Evolutionary conservation across 2,888 invertebrate species (phyloP), one percentile per base, ranked within the genome.

Genomic region (Papilio protenor): DNA sequence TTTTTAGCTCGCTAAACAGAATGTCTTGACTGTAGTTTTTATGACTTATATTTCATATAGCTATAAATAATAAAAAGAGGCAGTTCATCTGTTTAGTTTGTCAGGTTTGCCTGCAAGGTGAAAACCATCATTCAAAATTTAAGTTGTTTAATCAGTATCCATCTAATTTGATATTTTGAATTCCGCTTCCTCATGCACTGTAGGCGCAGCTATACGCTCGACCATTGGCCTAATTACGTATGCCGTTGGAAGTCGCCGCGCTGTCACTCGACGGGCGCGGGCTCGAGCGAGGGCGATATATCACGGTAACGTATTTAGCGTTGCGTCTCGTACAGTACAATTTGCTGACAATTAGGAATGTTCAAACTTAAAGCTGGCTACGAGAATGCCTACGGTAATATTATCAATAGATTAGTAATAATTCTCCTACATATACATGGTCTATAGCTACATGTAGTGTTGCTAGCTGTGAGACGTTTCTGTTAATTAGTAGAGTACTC

Each of bases 161-260:
- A 2, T 4, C 40, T 40, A 40, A 40, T 0, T 40, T 8, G 1
- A 40, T 40, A 40, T 8, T 40, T 40, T 40, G 40, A 40, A 8
- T n/a, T 14, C 59, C 74, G 73, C 77, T 74, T 45, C 14, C 8
- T 33, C n/a, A 27, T 5, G 5, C 3, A 69, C 49, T 21, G 12
- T 49, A 57, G 11, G 1, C 49, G 61, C 52, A 27, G 33, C 49
- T 66, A 52, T 61, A 59, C n/a, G 23, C 73, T 73, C 76, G 73
- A 79, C 78, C 78, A 79, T 76, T 79, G 78, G 59, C 78, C 76
- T 79, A 76, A 79, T 79, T 79, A 79, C 76, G 76, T 79, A 76
- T 79, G 78, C 78, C 78, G 78, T 79, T 79, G 76, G 78, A 70
- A 79, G 76, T 79, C 78, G 75, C 78, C 72, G 72, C 59, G 57